Percentiles rank a stretch among this genome's conserved stretches.
Conservation (phyloP, 2,797 vertebrate species). For the Tokudaia muenninki region DNA sequence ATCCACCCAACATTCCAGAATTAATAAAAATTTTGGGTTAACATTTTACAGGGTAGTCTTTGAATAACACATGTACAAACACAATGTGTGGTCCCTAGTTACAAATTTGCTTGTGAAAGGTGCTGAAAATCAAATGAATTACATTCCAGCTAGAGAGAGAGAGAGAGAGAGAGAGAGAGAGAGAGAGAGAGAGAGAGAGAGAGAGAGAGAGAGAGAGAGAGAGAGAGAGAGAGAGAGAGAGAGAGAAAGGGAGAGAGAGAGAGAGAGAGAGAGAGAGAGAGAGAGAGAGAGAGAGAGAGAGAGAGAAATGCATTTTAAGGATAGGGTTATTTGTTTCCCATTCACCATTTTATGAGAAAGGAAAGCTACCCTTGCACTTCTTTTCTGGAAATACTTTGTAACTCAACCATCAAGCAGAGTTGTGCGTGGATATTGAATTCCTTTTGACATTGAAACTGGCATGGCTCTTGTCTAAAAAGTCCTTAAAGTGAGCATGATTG, state of each 20-base stretch:
- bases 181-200: background rate
- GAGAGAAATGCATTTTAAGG: background rate
- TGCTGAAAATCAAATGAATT: background rate
- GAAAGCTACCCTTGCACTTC: background rate
- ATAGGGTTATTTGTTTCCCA: background rate
- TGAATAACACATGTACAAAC: constrained; percentile 1
- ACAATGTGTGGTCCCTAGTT: background rate
- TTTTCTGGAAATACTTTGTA: background rate
- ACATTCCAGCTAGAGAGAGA: background rate
- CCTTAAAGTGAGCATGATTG: background rate
- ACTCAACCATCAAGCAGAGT: background rate
- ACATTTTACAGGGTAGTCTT: background rate
- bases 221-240: background rate
- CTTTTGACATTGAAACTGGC: background rate
- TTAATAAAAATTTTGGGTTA: background rate
- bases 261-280: background rate
- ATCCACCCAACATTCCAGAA: background rate
- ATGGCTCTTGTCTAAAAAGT: background rate
- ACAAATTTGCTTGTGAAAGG: constrained; percentile 40
- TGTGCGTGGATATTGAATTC: background rate
- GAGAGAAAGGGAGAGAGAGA: background rate
- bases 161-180: background rate
- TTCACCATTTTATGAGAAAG: background rate
- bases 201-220: background rate
- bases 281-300: background rate